These are phyloP conservation scores for Drosophila sucinea DNA, from an alignment of 1,140 invertebrate genomes.

Conservation along the genomic window DNA sequence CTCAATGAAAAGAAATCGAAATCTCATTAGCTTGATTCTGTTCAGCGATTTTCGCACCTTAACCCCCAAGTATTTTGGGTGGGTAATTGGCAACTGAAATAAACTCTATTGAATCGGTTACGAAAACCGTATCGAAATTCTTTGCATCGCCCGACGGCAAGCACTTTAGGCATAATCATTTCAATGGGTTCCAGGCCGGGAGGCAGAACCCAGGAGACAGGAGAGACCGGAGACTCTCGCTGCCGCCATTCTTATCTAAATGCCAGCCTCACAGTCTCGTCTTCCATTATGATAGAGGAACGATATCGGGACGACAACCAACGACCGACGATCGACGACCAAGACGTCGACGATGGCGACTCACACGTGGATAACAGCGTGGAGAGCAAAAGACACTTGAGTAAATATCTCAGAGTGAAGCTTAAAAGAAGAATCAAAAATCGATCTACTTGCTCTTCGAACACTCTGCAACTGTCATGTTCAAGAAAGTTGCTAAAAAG, in stretches of 20 bases:
- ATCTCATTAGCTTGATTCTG: constrained; percentile 72
- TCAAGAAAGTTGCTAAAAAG: too few relatives aligned
- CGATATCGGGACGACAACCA: constrained; percentile 76
- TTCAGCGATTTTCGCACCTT: constrained; percentile 24
- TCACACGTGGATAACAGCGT: constrained; percentile 8
- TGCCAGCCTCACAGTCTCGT: constrained; percentile 83
- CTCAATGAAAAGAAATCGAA: constrained; percentile 45
- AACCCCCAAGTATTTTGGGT: constrained; percentile 52
- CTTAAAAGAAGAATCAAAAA: not conserved
- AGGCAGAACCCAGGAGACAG: constrained; percentile 15
- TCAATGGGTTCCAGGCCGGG: constrained; percentile 54
- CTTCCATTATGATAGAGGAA: constrained; percentile 83
- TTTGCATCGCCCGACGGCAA: constrained; percentile 18
- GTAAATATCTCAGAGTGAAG: constrained; percentile 4
- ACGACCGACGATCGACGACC: constrained; percentile 14
- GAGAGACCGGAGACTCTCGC: constrained; percentile 38
- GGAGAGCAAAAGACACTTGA: not conserved
- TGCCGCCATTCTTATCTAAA: constrained; percentile 77
- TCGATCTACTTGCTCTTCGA: not conserved
- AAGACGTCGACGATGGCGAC: not conserved
- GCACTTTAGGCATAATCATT: constrained; percentile 76
- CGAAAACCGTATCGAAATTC: constrained; percentile 12
- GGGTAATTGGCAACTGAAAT: not conserved
- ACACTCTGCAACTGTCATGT: not conserved
- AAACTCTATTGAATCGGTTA: constrained; percentile 8